Base-by-base conservation (phyloP, 2,797 vertebrate species). In the Argentina silus region DNA sequence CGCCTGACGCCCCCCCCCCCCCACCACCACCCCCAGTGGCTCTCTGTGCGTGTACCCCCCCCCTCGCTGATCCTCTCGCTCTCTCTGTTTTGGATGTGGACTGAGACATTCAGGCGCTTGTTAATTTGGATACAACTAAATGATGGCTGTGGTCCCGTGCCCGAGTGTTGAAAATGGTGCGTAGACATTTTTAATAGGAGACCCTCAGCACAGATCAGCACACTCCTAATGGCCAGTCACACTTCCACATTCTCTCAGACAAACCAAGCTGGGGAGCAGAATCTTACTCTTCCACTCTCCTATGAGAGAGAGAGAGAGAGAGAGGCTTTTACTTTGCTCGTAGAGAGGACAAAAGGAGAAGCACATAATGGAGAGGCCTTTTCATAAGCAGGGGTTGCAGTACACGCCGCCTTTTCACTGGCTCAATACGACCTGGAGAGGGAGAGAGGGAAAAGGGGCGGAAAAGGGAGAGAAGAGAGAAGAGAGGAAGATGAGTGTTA, bases 351-450 rank as follows among this genome's bases (percentile, higher is more conserved):
- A 94, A 94, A 94, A 91, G 92, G 88, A 69, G 80, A 81, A 84
- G 88, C 86, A 84, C 89, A 92, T 93, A 94, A 94, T 93, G 90
- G 90, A 91, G 90, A 87, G 87, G 88, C 87, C 91, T 91, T 93
- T 92, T 92, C 86, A 91, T 80, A 83, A 79, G 78, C 73, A 60
- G 82, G 87, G 86, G 83, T 87, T 87, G 81, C 82, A 82, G 86
- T 86, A 92, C 88, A 88, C 86, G 88, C 86, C 85, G 87, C 89
- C 91, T 90, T 93, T 92, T 93, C 89, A 93, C 78, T 67, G 48
- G 84, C 81, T 89, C 89, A 93, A 92, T 93, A 79, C 83, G 64
- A 83, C 83, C 72, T 19, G 23, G 80, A 88, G 86, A 87, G 80
- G 47, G 81, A 27, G 80, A 60, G 83, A 78, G 87, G 71, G 83